phyloP scores from a whole-genome alignment of 2,797 vertebrate genomes.

The Cephalopachus bancanus region DNA sequence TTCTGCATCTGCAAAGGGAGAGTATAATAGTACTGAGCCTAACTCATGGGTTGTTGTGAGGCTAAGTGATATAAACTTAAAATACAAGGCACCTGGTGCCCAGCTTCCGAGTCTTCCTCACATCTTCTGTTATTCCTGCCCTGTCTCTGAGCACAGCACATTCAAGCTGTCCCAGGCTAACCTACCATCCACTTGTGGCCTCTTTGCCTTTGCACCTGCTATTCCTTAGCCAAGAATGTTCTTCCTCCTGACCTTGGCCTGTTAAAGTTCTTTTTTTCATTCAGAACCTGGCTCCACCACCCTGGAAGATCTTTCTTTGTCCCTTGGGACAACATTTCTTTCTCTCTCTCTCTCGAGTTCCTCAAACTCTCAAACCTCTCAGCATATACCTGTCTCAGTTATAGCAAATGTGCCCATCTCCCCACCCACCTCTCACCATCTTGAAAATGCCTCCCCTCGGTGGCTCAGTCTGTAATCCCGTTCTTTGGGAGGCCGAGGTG shows the following conservation, averaged over 20 bases:
- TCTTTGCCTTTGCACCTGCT: background rate
- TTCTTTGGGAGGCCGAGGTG: too few species aligned
- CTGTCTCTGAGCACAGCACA: background rate
- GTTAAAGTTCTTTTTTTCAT: background rate
- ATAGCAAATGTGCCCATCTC: background rate
- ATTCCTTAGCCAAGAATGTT: background rate
- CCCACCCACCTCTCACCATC: background rate
- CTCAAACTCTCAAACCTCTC: background rate
- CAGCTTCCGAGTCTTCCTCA: background rate
- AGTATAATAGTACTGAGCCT: too few species aligned
- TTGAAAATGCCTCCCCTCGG: too few species aligned
- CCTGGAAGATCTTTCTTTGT: background rate
- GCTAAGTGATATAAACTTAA: background rate
- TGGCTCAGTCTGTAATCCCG: too few species aligned
- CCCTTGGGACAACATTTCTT: background rate
- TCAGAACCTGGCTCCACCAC: background rate
- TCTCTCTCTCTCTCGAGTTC: background rate
- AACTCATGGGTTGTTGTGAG: accelerated
- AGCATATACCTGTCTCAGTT: background rate
- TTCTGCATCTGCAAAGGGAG: background rate
- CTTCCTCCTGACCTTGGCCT: background rate
- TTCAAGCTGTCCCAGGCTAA: too few species aligned
- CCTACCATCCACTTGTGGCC: accelerated
- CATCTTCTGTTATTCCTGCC: background rate
- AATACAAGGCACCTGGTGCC: background rate